These are phyloP conservation scores for Nymphalis polychloros DNA, from an alignment of 2,888 invertebrate species.

Conservation along the genomic window DNA sequence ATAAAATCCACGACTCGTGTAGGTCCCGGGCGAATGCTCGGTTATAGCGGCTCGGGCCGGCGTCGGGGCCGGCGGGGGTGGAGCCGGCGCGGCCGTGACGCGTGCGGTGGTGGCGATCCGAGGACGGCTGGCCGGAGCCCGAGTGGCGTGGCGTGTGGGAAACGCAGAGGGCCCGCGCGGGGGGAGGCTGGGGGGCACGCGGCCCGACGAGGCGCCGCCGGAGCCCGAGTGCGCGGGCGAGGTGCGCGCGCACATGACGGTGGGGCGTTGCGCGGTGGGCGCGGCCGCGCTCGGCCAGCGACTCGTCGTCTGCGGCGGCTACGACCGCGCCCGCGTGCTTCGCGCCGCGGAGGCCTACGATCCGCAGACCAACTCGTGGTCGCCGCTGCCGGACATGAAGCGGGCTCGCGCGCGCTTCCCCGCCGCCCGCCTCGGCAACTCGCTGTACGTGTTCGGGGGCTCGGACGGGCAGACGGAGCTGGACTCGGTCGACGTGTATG, in stretches of 20 bases:
- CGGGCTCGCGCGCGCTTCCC: constrained; percentile 90
- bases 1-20: constrained; percentile 44
- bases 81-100: constrained; percentile 42
- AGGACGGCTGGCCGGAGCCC: constrained; percentile 47
- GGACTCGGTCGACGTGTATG: constrained; percentile 73
- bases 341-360: constrained; percentile 88
- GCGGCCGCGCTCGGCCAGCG: constrained; percentile 86
- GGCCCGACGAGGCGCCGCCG: constrained; percentile 87
- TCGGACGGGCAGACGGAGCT: constrained; percentile 92
- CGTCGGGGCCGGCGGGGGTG: constrained; percentile 40
- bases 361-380: constrained; percentile 86
- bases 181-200: constrained; percentile 83
- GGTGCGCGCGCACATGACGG: constrained; percentile 77
- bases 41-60: constrained; percentile 52
- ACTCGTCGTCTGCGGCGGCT: constrained; percentile 90
- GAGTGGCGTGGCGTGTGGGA: constrained; percentile 47
- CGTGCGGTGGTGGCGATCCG: constrained; percentile 47
- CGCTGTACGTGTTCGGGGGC: constrained; percentile 90
- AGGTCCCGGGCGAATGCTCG: constrained; percentile 74
- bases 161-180: constrained; percentile 85
- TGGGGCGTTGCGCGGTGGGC: constrained; percentile 87
- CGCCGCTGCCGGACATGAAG: constrained; percentile 85
- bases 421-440: constrained; percentile 83
- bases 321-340: constrained; percentile 92
- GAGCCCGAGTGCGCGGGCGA: constrained; percentile 57